A percentile compares a stretch with the other conserved stretches of the same genome.
Evolutionary conservation across 2,113 vertebrate species (phyloP).

Genomic region (Strix aluco): DNA sequence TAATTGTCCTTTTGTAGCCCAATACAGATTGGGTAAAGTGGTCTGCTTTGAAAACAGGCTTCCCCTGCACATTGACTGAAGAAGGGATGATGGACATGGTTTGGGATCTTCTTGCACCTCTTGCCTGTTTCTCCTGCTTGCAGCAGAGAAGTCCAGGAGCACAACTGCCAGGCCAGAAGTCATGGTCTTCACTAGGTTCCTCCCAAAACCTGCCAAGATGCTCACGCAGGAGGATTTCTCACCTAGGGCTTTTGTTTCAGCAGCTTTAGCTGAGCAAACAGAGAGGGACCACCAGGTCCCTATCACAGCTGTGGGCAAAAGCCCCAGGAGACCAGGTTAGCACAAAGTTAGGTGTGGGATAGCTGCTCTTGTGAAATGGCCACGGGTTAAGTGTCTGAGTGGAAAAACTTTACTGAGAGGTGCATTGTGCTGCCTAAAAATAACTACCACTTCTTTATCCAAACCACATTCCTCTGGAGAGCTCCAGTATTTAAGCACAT

Average conservation of each 20-base stretch:
- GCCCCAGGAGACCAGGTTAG: background rate
- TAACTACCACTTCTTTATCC: constrained; percentile 26
- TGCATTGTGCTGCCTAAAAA: constrained; percentile 62
- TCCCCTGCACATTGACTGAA: background rate
- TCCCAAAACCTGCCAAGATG: background rate
- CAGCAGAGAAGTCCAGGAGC: background rate
- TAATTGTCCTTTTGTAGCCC: background rate
- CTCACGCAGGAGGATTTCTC: background rate
- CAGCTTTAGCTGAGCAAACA: background rate
- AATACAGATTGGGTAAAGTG: fast-evolving
- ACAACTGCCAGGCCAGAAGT: background rate
- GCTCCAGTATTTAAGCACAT: background rate
- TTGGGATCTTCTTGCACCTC: background rate
- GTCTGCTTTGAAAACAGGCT: background rate
- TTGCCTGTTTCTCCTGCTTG: background rate
- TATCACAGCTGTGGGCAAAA: background rate
- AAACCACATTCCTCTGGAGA: constrained; percentile 54
- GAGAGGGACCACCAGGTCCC: background rate
- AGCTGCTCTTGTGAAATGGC: background rate
- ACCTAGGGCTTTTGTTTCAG: fast-evolving
- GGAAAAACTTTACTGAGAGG: constrained; percentile 60
- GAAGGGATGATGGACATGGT: background rate
- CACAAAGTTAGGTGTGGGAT: background rate
- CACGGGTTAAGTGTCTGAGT: background rate
- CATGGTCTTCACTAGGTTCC: fast-evolving